phyloP scores from a whole-genome alignment of 2,888 invertebrate genomes.

The Fragum sueziense region DNA sequence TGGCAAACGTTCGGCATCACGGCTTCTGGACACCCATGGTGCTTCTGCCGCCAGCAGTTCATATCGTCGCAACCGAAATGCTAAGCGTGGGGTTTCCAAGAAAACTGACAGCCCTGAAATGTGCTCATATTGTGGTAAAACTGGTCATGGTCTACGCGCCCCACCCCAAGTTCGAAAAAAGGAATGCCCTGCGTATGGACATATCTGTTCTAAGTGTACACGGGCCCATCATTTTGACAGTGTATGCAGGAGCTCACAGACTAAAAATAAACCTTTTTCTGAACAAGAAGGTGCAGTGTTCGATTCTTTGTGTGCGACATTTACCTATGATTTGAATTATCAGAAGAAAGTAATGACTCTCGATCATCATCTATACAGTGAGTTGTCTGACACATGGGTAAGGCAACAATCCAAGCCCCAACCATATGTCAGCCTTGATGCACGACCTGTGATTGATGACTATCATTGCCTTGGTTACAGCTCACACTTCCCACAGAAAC shows the following conservation, averaged over 20 bases:
- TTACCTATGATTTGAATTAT: too few relatives aligned
- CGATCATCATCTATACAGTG: too few relatives aligned
- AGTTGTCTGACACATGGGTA: too few relatives aligned
- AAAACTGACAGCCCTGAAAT: too few relatives aligned
- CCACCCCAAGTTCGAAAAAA: too few relatives aligned
- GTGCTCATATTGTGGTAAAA: slow-evolving; percentile 62
- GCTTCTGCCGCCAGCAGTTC: slow-evolving; percentile 36
- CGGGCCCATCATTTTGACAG: slow-evolving; percentile 49
- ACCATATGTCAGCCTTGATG: background rate
- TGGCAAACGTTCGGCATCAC: slow-evolving; percentile 58
- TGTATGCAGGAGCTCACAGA: slow-evolving; percentile 48
- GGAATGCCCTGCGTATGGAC: too few relatives aligned
- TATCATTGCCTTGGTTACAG: slow-evolving; percentile 53
- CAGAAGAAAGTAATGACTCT: too few relatives aligned
- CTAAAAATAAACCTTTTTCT: background rate
- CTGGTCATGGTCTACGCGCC: too few relatives aligned
- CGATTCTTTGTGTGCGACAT: slow-evolving; percentile 24
- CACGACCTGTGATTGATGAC: background rate
- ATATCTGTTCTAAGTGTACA: slow-evolving; percentile 31
- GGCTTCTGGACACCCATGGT: slow-evolving; percentile 50
- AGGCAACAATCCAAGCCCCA: too few relatives aligned
- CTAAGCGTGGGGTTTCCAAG: too few relatives aligned
- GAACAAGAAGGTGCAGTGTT: slow-evolving; percentile 43
- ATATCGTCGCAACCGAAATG: too few relatives aligned
- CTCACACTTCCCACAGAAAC: slow-evolving; percentile 25